These are phyloP conservation scores for Phaethon lepturus DNA, from an alignment of 2,113 vertebrate genomes.

Conservation along the genomic window DNA sequence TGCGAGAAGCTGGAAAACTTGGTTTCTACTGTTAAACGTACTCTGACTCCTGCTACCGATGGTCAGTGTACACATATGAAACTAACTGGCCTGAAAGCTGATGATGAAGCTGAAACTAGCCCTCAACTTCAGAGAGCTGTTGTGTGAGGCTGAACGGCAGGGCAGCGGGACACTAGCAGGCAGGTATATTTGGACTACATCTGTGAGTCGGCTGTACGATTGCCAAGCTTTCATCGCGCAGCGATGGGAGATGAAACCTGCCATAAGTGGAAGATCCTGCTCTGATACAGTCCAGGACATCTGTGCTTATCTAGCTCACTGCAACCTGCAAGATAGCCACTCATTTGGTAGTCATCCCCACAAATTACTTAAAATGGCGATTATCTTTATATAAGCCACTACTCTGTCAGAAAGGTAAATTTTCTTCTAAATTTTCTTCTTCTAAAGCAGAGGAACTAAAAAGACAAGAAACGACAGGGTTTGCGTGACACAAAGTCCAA, in stretches of 20 bases:
- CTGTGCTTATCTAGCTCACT: rapidly evolving
- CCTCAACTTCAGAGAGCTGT: rapidly evolving
- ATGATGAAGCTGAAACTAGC: not conserved
- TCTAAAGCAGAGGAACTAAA: not conserved
- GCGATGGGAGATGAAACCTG: rapidly evolving
- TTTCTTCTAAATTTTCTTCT: too few species aligned
- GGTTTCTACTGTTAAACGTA: not conserved
- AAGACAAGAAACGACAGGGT: too few species aligned
- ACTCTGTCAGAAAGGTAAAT: not conserved
- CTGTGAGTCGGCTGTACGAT: rapidly evolving
- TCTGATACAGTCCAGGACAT: rapidly evolving
- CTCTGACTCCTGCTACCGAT: not conserved
- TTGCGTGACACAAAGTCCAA: too few species aligned
- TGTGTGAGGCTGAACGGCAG: rapidly evolving
- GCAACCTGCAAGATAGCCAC: too few species aligned
- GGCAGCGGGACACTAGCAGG: rapidly evolving
- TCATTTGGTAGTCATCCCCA: rapidly evolving
- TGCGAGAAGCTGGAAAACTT: not conserved
- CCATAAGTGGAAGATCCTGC: not conserved
- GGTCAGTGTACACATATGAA: rapidly evolving
- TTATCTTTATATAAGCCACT: not conserved
- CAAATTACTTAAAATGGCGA: too few species aligned
- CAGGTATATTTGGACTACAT: too few species aligned
- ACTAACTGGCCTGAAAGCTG: not conserved
- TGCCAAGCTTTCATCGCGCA: rapidly evolving